Conservation (phyloP, 2,113 vertebrate species). For the Barnardius zonarius region DNA sequence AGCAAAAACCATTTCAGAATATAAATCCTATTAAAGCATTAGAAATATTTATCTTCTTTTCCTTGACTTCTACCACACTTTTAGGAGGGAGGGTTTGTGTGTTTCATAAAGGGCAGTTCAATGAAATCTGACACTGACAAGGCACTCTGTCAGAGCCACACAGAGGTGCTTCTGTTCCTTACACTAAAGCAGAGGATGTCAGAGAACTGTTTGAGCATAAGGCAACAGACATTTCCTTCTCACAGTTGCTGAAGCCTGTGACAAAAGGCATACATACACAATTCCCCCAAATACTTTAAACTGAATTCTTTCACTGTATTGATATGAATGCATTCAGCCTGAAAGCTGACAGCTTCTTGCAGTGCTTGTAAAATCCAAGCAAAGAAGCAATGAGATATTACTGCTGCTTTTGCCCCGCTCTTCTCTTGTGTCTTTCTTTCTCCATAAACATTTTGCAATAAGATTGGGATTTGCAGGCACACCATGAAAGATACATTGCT, state of each 20-base stretch:
- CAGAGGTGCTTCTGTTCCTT: slow-evolving; percentile 5
- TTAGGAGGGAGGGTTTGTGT: not conserved
- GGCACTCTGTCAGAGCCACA: not conserved
- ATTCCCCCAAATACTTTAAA: not conserved
- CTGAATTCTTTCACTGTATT: not conserved
- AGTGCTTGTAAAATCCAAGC: not conserved
- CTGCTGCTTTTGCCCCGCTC: not conserved
- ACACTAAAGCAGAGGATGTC: not conserved
- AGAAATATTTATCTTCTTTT: not conserved
- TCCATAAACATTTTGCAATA: not conserved
- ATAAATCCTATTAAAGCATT: too few relatives aligned
- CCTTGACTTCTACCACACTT: not conserved
- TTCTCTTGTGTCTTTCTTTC: not conserved
- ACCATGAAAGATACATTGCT: not conserved
- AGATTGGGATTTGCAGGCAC: not conserved
- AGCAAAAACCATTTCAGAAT: not conserved
- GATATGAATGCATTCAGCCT: not conserved
- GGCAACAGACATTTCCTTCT: not conserved
- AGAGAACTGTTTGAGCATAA: not conserved
- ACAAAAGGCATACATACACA: not conserved
- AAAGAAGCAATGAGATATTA: not conserved
- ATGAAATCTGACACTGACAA: not conserved
- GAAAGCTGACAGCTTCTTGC: not conserved
- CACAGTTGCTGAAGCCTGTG: not conserved
- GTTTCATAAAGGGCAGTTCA: not conserved